A percentile compares a stretch with the other conserved stretches of the same genome.
These are phyloP conservation scores for Ochropleura plecta DNA, from an alignment of 2,888 invertebrate genomes.

Conservation along the genomic window DNA sequence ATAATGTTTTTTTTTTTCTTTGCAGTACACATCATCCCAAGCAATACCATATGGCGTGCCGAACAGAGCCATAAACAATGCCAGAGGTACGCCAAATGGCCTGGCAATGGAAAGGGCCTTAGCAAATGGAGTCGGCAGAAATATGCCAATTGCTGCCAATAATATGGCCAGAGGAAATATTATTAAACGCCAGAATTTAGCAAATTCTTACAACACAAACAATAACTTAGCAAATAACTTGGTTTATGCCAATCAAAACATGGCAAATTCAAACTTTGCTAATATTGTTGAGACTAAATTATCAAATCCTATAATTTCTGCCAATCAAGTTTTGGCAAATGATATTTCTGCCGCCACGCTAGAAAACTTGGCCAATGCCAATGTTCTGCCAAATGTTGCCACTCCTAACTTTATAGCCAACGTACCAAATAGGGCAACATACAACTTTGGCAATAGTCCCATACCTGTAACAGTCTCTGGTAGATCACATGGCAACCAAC, in stretches of 20 bases:
- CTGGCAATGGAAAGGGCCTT: conserved; percentile 9
- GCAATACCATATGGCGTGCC: conserved; percentile 44
- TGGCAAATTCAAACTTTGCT: neutral
- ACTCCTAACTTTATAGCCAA: neutral
- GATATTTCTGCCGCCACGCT: conserved; percentile 18
- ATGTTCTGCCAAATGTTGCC: conserved; percentile 12
- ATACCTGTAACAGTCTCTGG: conserved; percentile 35
- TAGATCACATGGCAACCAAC: conserved; percentile 26
- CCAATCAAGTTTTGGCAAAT: conserved; percentile 24
- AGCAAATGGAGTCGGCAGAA: conserved; percentile 16
- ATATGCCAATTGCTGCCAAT: conserved; percentile 17
- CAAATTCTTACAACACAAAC: conserved; percentile 20
- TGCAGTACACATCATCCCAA: conserved; percentile 71
- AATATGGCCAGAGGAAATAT: conserved; percentile 20
- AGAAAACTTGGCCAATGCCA: conserved; percentile 16
- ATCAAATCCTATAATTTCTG: conserved; percentile 10
- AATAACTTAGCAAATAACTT: conserved; percentile 23
- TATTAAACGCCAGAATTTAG: conserved; percentile 36
- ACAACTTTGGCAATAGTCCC: conserved; percentile 46
- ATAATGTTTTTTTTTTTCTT: conserved; percentile 26
- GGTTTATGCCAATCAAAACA: neutral
- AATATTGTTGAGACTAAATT: conserved; percentile 8
- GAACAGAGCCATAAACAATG: conserved; percentile 10
- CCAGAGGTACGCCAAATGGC: conserved; percentile 22
- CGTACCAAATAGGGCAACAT: conserved; percentile 8